Base-by-base conservation (phyloP, 2,113 vertebrate species). In the Cranoglanis bouderius region DNA sequence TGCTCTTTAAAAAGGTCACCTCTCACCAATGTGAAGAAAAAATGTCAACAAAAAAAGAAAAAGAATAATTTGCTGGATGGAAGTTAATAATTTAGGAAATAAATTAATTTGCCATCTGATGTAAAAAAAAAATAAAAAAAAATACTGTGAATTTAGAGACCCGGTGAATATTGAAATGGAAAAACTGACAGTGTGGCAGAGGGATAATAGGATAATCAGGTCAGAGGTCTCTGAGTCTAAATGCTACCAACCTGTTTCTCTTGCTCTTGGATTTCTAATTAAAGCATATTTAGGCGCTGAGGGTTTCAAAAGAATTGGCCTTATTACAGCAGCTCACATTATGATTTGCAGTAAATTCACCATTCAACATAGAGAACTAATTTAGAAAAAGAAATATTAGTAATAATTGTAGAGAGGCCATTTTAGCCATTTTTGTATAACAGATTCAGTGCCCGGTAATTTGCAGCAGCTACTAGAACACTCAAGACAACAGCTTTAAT, bases 1-100 rank as follows among this genome's bases (percentile, higher is more conserved):
- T 96, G 96, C 96, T 94, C 94, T 96, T 96, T 96, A 93, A 95
- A 98, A 98, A 98, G 97, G 97, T 97, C 96, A 98, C 94, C 93
- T 95, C 95, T 97, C 93, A 95, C 95, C 95, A 96, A 95, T 95
- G 94, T 93, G 93, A 96, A 95, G 95, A 55, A 97, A 96, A 97
- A 97, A 98, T 97, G 97, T 97, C 97, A 95, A 92, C 94, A 94
- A 96, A 97, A 97, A 98, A 96, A 49, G 21, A 95, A 96, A 98
- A 97, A 97, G 40, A 96, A 97, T 96, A 75, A 87, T 85, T 49
- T 74, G 93, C 92, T 93, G 94, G 93, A 91, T 75, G 91, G 92
- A 94, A 93, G 95, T 95, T 96, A 96, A 96, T 92, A 57, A 96
- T 96, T 94, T 94, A 96, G 93, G 94, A 95, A 96, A 96, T 95